Evolutionary conservation across 2,797 vertebrate species (phyloP).

Genomic region (Arrhamphus sclerolepis): DNA sequence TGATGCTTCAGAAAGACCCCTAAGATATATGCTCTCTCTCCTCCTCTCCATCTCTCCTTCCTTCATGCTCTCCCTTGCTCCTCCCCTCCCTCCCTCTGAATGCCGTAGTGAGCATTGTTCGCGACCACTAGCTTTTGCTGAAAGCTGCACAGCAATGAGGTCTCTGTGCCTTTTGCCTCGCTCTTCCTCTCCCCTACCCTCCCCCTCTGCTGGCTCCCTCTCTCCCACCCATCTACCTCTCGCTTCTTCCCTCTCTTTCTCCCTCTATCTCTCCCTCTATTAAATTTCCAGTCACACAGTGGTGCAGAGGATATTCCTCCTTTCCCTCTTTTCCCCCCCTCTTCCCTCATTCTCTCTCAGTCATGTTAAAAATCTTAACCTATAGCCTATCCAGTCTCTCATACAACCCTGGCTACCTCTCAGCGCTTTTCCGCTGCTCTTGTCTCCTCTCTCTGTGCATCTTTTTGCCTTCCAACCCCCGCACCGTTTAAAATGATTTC

Average conservation of each 20-base stretch:
- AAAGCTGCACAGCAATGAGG: constrained; percentile 80
- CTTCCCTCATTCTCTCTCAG: constrained; percentile 64
- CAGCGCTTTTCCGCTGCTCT: constrained; percentile 36
- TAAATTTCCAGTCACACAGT: constrained; percentile 88
- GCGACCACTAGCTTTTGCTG: constrained; percentile 76
- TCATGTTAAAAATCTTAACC: constrained; percentile 70
- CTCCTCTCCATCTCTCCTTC: constrained; percentile 25
- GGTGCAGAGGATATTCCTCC: constrained; percentile 87
- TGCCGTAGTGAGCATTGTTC: constrained; percentile 79
- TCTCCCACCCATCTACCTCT: constrained; percentile 52
- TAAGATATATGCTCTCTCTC: constrained; percentile 54
- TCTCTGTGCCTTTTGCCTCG: constrained; percentile 80
- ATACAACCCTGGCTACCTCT: constrained; percentile 48
- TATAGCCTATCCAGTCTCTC: constrained; percentile 61
- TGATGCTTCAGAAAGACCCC: constrained; percentile 70
- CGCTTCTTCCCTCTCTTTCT: constrained; percentile 54
- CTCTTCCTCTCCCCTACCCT: constrained; percentile 68
- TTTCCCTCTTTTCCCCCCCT: constrained; percentile 65
- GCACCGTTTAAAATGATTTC: constrained; percentile 70
- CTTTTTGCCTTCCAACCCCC: constrained; percentile 62
- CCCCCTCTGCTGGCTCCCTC: constrained; percentile 54
- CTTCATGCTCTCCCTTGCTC: constrained; percentile 29
- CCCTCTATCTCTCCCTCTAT: constrained; percentile 73
- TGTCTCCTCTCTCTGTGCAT: constrained; percentile 51
- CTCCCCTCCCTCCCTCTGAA: constrained; percentile 58